Percentiles rank a stretch among this genome's conserved stretches.
These are phyloP conservation scores for Anaspis maculata DNA, from an alignment of 2,888 invertebrate species.

Conservation along the genomic window DNA sequence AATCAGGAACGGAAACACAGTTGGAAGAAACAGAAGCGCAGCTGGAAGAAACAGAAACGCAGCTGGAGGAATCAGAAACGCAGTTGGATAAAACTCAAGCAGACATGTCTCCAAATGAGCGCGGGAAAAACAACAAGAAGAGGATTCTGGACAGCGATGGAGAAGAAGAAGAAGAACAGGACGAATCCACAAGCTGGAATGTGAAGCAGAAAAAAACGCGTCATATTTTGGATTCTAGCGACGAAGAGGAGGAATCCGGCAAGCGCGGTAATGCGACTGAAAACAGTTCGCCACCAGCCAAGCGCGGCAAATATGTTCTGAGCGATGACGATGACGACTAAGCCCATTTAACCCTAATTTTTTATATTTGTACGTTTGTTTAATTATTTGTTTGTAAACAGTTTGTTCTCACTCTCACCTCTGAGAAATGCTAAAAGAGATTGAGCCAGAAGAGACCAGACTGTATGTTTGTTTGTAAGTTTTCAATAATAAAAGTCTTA, in stretches of 20 bases:
- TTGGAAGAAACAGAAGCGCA: not conserved
- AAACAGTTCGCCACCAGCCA: not conserved
- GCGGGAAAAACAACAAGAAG: not conserved
- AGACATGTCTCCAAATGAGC: not conserved
- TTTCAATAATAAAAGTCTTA: too few species aligned
- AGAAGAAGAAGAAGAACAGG: conserved; percentile 26
- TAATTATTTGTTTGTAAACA: too few species aligned
- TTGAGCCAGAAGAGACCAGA: too few species aligned
- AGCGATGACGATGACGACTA: conserved; percentile 14
- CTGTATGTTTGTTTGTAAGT: too few species aligned
- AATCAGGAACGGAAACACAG: not conserved
- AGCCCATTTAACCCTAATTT: too few species aligned
- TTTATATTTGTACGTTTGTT: too few species aligned
- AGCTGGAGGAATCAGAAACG: conserved; percentile 1
- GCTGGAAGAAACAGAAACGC: not conserved
- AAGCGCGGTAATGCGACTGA: not conserved
- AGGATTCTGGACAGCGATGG: conserved; percentile 14
- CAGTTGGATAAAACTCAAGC: not conserved
- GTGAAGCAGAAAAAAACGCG: conserved; percentile 21
- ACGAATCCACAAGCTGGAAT: conserved; percentile 36
- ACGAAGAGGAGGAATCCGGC: conserved; percentile 3
- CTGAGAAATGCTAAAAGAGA: too few species aligned
- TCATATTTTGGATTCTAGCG: conserved; percentile 7
- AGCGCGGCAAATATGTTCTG: conserved; percentile 5
- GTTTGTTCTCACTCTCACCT: too few species aligned